Base-by-base conservation (phyloP, 2,113 vertebrate genomes). In the Ifrita kowaldi region DNA sequence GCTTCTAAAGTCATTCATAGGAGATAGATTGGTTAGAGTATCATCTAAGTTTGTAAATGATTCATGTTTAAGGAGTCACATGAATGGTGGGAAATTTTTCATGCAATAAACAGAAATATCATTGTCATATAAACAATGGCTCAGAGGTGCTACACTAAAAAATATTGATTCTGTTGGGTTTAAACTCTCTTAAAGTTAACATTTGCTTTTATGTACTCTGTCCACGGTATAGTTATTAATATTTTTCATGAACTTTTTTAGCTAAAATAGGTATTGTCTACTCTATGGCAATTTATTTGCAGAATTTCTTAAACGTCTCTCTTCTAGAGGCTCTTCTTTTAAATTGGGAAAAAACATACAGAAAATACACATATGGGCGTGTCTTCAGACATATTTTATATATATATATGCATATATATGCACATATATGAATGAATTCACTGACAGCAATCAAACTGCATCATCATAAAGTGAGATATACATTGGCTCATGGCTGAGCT, bases 341-440 rank as follows among this genome's bases (percentile, higher is more conserved):
- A 57, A 55, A 47, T 3, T 47, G 5, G 16, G 37, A 71, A 67
- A 67, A 71, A 24, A 8, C 5, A 50, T 13, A 62, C 6, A 30
- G 10, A 85, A 75, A 69, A 67, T 13, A 47, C 7, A 68, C 6
- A 3, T 5, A 13, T 8, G 3, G 26, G 1, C 0, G 0, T 73
- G 10, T 33, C 16, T 73, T 84, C 47, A 68, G 35, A 32, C 18
- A 59, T 26, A 22, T 24, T 53, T 21, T 15, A 11, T 37, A 12
- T 59, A 24, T 17, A 26, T 20, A 30, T 52, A 28, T 13, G 19
- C 26, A 44, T 13, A 22, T 6, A 33, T 0, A 39, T 1, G 44
- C 2, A 28, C 5, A 23, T 3, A 20, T 46, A 32, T 23, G 11
- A 79, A 68, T 1, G 3, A 88, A 83, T 64, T 69, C 49, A 65